A percentile compares a stretch with the other conserved stretches of the same genome.
These are phyloP conservation scores for Lateolabrax maculatus DNA, from an alignment of 2,797 vertebrate genomes.

Conservation along the genomic window DNA sequence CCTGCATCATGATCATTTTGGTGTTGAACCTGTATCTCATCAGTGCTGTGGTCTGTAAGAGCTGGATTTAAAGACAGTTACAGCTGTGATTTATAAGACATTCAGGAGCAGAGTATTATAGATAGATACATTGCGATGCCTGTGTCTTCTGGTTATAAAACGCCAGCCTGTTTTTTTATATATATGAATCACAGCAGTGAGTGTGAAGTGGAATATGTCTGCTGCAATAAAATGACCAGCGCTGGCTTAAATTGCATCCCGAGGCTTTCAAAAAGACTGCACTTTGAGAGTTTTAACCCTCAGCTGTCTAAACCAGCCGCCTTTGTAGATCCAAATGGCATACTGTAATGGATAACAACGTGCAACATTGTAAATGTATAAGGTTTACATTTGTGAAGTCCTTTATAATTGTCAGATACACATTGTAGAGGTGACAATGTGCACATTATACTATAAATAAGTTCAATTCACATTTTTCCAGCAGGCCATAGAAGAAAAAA, in stretches of 20 bases:
- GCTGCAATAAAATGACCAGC: constrained; percentile 26
- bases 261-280: constrained; percentile 11
- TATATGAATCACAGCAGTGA: constrained; percentile 25
- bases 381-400: neutral
- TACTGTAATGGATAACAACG: neutral
- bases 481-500: neutral
- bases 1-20: neutral
- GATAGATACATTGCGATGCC: neutral
- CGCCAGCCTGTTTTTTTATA: neutral
- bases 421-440: neutral
- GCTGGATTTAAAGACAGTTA: neutral
- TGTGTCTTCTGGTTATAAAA: constrained; percentile 7
- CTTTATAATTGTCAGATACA: neutral
- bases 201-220: constrained; percentile 42
- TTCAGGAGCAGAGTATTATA: constrained; percentile 4
- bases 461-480: neutral
- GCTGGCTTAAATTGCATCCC: constrained; percentile 22
- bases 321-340: neutral
- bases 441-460: neutral
- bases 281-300: constrained; percentile 6
- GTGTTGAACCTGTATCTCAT: neutral
- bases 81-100: neutral
- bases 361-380: neutral
- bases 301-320: neutral
- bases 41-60: neutral